phyloP scores from a whole-genome alignment of 2,113 vertebrate species.

The Coregonus clupeaformis region DNA sequence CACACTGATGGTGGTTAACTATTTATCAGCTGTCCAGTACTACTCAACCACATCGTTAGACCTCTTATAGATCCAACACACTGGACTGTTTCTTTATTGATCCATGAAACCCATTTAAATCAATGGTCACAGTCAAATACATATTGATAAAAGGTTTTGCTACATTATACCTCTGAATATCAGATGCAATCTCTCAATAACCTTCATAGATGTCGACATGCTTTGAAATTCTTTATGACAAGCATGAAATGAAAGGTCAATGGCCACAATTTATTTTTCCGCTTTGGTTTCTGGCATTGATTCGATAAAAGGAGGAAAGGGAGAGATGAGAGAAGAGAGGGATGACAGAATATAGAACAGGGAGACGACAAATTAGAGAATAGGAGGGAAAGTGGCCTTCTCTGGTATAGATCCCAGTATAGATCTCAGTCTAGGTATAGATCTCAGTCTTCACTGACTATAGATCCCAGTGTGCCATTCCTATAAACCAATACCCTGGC shows the following conservation, averaged over 20 bases:
- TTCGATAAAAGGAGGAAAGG: not conserved
- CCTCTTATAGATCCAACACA: no score
- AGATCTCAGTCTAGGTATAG: no score
- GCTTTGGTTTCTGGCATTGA: no score
- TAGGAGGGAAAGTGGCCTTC: no score
- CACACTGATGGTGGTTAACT: not conserved
- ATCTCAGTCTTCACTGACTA: constrained; percentile 4
- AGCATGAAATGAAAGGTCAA: no score
- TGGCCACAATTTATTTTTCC: no score
- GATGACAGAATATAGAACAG: no score
- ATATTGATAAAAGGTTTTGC: not conserved
- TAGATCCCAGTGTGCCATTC: not conserved
- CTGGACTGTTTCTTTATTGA: not conserved
- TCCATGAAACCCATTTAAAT: not conserved
- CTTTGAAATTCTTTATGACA: no score
- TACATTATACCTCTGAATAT: no score
- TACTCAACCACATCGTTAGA: not conserved
- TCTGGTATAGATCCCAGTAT: not conserved
- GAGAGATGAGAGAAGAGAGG: not conserved
- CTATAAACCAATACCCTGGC: not conserved
- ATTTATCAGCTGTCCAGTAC: not conserved
- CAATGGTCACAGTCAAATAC: not conserved
- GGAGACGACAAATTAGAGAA: not conserved
- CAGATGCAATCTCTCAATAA: no score
- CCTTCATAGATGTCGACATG: no score